Conservation (phyloP, 2,888 invertebrate species). For the Cantharis rufa region DNA sequence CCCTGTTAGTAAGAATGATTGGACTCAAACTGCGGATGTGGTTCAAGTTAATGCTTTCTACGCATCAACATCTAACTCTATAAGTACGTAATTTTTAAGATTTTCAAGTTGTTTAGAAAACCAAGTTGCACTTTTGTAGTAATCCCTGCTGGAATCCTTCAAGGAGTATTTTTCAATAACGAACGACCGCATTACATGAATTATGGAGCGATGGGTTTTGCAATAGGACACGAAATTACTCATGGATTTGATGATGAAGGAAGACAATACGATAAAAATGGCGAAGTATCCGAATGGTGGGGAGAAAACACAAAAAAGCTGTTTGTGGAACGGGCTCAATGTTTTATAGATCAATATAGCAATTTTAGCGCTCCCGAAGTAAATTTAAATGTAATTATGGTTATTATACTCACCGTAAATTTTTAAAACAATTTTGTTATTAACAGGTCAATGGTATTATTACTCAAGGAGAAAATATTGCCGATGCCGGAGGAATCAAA, state of each 20-base stretch:
- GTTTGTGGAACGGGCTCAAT: not conserved
- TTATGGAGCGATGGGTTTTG: slow-evolving; percentile 82
- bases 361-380: not conserved
- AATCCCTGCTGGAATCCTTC: slow-evolving; percentile 86
- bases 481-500: slow-evolving; percentile 13
- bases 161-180: slow-evolving; percentile 83
- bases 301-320: slow-evolving; percentile 51
- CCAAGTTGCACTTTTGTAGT: slow-evolving; percentile 59
- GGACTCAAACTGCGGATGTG: slow-evolving; percentile 57
- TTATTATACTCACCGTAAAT: not conserved
- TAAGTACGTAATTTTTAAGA: slow-evolving; percentile 54
- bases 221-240: slow-evolving; percentile 85
- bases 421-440: not conserved
- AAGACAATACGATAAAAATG: slow-evolving; percentile 9
- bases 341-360: not conserved
- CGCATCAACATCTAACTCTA: slow-evolving; percentile 59
- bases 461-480: slow-evolving; percentile 16
- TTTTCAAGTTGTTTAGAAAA: slow-evolving; percentile 56
- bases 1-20: slow-evolving; percentile 61
- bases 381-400: not conserved
- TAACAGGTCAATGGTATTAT: slow-evolving; percentile 9
- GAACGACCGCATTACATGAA: slow-evolving; percentile 85
- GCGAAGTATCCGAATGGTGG: slow-evolving; percentile 53
- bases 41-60: slow-evolving; percentile 63
- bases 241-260: slow-evolving; percentile 71